These are phyloP conservation scores for Epizoanthus rinbou DNA, from an alignment of 92 coral and sea anemone species.

Conservation along the genomic window DNA sequence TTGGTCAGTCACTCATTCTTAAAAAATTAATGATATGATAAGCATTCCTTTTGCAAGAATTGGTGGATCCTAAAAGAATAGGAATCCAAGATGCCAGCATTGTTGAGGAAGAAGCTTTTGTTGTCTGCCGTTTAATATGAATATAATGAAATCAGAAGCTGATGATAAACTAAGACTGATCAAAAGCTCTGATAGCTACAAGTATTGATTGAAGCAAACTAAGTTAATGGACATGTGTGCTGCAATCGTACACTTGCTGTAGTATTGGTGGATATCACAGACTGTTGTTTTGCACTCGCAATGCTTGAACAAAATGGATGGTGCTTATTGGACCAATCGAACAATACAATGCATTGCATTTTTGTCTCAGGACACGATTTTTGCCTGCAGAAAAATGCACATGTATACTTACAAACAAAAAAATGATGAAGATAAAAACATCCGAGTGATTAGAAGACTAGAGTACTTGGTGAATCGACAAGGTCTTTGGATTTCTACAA, in stretches of 20 bases:
- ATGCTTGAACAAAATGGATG: neutral
- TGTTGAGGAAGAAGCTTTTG: conserved; percentile 6
- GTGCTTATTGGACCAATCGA: neutral
- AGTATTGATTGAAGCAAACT: conserved; percentile 1
- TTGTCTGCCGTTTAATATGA: neutral
- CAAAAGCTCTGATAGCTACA: conserved; percentile 1
- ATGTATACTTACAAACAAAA: neutral
- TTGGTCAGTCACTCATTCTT: too few species aligned
- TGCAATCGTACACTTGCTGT: neutral
- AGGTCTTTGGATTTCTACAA: neutral
- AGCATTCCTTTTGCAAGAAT: too few species aligned
- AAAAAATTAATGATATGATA: too few species aligned
- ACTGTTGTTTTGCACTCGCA: neutral
- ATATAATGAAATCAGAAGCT: neutral
- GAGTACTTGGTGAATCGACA: neutral
- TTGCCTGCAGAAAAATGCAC: neutral
- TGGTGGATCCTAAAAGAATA: too few species aligned
- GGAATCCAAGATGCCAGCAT: conserved; percentile 24
- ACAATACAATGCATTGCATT: neutral
- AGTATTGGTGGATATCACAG: neutral
- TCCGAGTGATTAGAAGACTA: neutral
- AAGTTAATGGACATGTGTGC: neutral
- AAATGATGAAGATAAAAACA: neutral
- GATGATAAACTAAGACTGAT: neutral
- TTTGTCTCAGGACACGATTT: neutral